Percentiles rank a stretch among this genome's conserved stretches.
These are phyloP conservation scores for Sarcoramphus papa DNA, from an alignment of 2,797 vertebrate genomes.

Conservation along the genomic window DNA sequence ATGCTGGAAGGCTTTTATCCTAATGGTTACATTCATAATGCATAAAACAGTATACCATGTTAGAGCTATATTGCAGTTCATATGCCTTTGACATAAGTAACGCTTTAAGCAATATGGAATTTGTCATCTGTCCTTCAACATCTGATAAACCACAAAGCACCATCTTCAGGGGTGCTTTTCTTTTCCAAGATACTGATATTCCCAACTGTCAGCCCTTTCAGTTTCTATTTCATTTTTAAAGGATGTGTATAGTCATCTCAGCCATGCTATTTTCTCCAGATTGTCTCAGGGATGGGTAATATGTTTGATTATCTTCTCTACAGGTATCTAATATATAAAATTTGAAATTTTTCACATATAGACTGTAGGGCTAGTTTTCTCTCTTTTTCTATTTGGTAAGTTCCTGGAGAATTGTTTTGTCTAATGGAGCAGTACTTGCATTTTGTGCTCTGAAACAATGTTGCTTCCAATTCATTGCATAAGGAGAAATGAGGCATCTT, in stretches of 20 bases:
- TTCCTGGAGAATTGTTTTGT: conserved; percentile 5
- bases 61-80: neutral
- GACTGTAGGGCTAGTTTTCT: neutral
- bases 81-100: neutral
- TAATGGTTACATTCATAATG: neutral
- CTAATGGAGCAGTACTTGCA: neutral
- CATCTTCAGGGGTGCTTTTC: neutral
- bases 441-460: neutral
- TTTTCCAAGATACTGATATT: neutral
- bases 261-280: neutral
- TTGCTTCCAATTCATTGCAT: conserved; percentile 13
- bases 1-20: neutral
- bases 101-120: neutral
- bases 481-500: conserved; percentile 24
- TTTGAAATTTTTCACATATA: neutral
- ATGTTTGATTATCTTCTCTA: neutral
- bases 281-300: neutral
- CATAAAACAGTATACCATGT: neutral
- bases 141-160: neutral
- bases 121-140: neutral
- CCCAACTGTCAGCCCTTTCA: neutral
- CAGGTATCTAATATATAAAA: neutral
- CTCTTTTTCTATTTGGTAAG: neutral
- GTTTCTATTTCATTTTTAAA: neutral
- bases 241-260: neutral